These are phyloP conservation scores for Tigriopus japonicus DNA, from an alignment of 1,140 invertebrate genomes.

Conservation along the genomic window DNA sequence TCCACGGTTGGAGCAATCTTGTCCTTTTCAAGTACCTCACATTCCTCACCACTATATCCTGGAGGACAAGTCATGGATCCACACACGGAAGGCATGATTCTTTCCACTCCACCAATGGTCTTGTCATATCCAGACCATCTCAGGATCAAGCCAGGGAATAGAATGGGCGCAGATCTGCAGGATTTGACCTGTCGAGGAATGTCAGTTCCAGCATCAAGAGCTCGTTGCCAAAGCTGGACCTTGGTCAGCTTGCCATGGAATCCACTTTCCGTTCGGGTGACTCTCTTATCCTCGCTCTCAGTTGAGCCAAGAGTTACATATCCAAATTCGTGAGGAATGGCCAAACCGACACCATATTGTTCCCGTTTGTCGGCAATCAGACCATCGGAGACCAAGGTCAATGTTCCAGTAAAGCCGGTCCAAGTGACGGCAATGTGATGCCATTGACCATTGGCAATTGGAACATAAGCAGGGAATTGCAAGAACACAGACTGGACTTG, in stretches of 20 bases:
- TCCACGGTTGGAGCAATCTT: constrained; percentile 57
- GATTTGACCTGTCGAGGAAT: constrained; percentile 49
- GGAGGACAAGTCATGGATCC: constrained; percentile 66
- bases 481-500: constrained; percentile 60
- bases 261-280: constrained; percentile 50
- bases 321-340: constrained; percentile 47
- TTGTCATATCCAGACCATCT: constrained; percentile 87
- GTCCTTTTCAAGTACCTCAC: constrained; percentile 60
- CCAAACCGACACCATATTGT: constrained; percentile 55
- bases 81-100: constrained; percentile 72
- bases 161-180: constrained; percentile 72
- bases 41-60: constrained; percentile 61
- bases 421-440: constrained; percentile 86
- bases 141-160: constrained; percentile 61
- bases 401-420: constrained; percentile 60
- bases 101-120: constrained; percentile 65
- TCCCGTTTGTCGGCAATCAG: constrained; percentile 74
- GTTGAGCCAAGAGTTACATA: constrained; percentile 84
- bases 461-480: constrained; percentile 72
- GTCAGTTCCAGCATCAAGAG: constrained; percentile 72
- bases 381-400: constrained; percentile 75
- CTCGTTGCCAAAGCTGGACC: constrained; percentile 79
- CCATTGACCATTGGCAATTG: constrained; percentile 88
- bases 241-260: constrained; percentile 90
- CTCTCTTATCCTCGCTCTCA: constrained; percentile 34